phyloP scores from a whole-genome alignment of 2,888 invertebrate species.

The Acronicta leporina region DNA sequence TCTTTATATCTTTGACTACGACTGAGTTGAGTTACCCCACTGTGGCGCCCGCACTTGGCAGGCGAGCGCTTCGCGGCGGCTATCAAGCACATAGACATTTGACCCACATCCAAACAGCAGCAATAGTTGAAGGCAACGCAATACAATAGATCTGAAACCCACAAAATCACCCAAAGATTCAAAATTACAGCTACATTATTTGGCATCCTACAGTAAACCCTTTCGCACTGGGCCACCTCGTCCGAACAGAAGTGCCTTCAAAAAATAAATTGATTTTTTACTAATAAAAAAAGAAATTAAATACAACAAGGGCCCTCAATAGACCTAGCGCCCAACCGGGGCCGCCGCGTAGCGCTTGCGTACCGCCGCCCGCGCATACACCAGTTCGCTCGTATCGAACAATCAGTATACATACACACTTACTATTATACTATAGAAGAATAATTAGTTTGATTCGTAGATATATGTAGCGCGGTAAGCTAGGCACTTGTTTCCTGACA shows the following conservation, averaged over 20 bases:
- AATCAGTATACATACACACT: conserved; percentile 84
- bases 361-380: conserved; percentile 66
- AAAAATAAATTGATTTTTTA: conserved; percentile 93
- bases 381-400: conserved; percentile 78
- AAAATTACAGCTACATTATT: conserved; percentile 67
- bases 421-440: conserved; percentile 88
- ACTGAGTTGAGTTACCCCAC: conserved; percentile 57
- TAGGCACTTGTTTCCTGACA: conserved; percentile 63
- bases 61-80: conserved; percentile 84
- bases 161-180: conserved; percentile 60
- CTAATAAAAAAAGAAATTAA: conserved; percentile 91
- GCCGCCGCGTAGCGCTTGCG: conserved; percentile 79
- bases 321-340: conserved; percentile 94
- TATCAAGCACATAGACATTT: conserved; percentile 93
- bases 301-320: conserved; percentile 95
- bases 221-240: conserved; percentile 96
- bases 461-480: conserved; percentile 82
- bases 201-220: conserved; percentile 79
- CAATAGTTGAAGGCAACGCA: conserved; percentile 95
- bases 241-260: conserved; percentile 99
- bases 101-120: conserved; percentile 91
- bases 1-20: conserved; percentile 42
- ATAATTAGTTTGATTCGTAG: conserved; percentile 89
- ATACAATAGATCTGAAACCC: conserved; percentile 80
- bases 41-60: conserved; percentile 71